Evolutionary conservation across 2,797 vertebrate species (phyloP).

Genomic region (Sebastes paucispinis): DNA sequence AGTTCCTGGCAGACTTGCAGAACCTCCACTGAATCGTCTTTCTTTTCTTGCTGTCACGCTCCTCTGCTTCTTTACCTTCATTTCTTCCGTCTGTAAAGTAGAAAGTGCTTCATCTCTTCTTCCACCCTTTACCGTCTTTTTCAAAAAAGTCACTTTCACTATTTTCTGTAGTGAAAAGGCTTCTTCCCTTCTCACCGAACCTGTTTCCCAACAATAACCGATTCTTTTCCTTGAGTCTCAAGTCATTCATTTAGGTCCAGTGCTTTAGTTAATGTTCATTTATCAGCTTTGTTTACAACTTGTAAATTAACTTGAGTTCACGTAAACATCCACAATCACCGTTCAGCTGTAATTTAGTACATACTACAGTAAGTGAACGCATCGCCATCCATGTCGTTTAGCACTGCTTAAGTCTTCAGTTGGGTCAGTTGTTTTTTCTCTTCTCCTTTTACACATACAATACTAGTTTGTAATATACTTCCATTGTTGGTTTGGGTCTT

Average conservation of each 20-base stretch:
- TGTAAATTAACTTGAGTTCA: background rate
- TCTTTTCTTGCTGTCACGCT: background rate
- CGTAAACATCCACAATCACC: background rate
- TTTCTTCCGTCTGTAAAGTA: background rate
- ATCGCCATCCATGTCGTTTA: background rate
- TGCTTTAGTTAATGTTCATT: background rate
- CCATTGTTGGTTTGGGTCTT: no score
- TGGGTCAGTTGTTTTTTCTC: background rate
- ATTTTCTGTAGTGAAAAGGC: background rate
- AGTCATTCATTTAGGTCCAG: background rate
- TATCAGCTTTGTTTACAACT: background rate
- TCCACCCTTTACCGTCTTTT: background rate
- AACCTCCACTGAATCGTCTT: background rate
- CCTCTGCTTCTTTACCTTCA: background rate
- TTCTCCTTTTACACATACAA: no score
- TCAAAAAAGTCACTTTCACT: background rate
- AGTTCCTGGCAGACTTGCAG: slow-evolving; percentile 18
- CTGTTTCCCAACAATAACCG: background rate
- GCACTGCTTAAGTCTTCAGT: background rate
- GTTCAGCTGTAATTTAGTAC: background rate
- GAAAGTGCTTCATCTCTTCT: background rate
- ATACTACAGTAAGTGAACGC: background rate
- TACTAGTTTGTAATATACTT: no score
- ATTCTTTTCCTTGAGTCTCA: background rate
- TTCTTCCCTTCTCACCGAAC: background rate